These are phyloP conservation scores for Synanceia verrucosa DNA, from an alignment of 2,797 vertebrate genomes.

Conservation along the genomic window DNA sequence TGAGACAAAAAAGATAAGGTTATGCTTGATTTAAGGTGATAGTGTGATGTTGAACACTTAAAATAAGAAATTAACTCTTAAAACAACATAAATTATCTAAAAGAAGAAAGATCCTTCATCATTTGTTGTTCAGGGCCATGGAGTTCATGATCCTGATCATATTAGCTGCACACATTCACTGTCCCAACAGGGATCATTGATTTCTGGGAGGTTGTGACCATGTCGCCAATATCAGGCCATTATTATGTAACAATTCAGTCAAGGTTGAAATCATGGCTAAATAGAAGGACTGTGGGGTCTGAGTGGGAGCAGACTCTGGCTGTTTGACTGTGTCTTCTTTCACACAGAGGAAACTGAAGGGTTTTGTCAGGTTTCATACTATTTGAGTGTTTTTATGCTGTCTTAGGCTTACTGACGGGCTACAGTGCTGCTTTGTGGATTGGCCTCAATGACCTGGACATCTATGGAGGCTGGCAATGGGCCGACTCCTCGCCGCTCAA, in stretches of 20 bases:
- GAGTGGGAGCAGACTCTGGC: background rate
- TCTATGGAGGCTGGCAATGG: conserved; percentile 99
- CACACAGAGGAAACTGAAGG: background rate
- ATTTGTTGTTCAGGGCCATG: background rate
- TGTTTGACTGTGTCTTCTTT: background rate
- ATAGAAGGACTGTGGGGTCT: background rate
- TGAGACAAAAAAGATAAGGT: no score
- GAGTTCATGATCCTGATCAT: background rate
- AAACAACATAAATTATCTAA: no score
- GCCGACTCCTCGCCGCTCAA: conserved; percentile 94
- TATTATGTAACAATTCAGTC: conserved; percentile 24
- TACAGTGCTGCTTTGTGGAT: conserved; percentile 96
- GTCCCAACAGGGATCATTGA: conserved; percentile 21
- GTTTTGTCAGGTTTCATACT: background rate
- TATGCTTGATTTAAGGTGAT: no score
- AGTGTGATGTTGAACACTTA: no score
- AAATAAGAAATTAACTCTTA: no score
- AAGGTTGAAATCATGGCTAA: background rate
- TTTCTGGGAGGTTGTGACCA: conserved; percentile 1
- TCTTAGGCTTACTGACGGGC: conserved; percentile 87
- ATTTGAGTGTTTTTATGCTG: conserved; percentile 7
- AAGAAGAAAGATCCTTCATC: no score
- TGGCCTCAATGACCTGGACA: conserved; percentile 95
- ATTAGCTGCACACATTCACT: background rate
- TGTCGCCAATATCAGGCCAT: conserved; percentile 3